A percentile compares a stretch with the other conserved stretches of the same genome.
Evolutionary conservation across 2,888 invertebrate species (phyloP).

Genomic region (Teinopalpus imperialis): DNA sequence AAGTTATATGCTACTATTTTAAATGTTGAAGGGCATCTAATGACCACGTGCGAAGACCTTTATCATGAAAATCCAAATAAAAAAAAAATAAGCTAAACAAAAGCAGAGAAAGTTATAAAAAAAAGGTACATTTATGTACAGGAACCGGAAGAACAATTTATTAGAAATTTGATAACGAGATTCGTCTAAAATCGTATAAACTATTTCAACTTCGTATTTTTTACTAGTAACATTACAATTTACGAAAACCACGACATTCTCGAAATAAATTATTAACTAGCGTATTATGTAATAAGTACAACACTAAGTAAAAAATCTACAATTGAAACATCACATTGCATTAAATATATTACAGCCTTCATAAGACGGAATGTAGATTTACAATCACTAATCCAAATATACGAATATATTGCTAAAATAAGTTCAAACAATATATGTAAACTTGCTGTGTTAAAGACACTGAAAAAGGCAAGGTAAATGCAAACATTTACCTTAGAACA

Average conservation of each 20-base stretch:
- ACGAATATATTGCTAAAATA: too few relatives aligned
- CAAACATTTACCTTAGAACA: background rate
- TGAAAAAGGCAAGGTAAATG: too few relatives aligned
- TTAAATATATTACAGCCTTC: constrained; percentile 22
- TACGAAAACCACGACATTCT: too few relatives aligned
- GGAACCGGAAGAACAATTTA: background rate
- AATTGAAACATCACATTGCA: constrained; percentile 1
- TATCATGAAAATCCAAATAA: background rate
- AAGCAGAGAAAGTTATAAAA: constrained; percentile 5
- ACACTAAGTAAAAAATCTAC: constrained; percentile 2
- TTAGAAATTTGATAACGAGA: background rate
- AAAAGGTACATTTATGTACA: constrained; percentile 1
- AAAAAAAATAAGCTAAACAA: constrained; percentile 11
- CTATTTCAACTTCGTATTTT: background rate
- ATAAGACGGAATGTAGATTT: constrained; percentile 18
- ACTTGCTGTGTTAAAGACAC: too few relatives aligned
- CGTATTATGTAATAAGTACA: constrained; percentile 9
- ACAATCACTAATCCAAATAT: constrained; percentile 1
- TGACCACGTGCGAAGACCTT: background rate
- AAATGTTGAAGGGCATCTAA: background rate
- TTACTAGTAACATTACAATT: too few relatives aligned
- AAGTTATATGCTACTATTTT: background rate
- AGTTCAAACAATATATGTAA: too few relatives aligned
- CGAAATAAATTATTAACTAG: background rate
- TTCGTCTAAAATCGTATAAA: background rate